Percentiles rank a stretch among this genome's conserved stretches.
phyloP scores from a whole-genome alignment of 35 echinoderm and acorn worm species.

The Eucidaris tribuloides region DNA sequence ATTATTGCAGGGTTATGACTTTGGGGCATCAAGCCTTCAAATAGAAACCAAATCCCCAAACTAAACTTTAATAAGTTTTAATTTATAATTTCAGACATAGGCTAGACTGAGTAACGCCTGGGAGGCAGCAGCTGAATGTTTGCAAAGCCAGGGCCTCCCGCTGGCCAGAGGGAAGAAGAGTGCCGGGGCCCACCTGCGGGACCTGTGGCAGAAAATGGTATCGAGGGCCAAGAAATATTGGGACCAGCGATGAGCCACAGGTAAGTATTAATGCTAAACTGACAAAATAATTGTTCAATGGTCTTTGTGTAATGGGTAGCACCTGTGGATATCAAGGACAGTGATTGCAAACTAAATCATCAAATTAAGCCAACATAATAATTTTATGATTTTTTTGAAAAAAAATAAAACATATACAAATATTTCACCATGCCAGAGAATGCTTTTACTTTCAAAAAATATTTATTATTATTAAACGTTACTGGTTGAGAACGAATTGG shows the following conservation, averaged over 20 bases:
- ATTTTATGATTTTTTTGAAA: too few relatives aligned
- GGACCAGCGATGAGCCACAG: not conserved
- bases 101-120: not conserved
- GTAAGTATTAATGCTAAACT: not conserved
- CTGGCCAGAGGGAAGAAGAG: not conserved
- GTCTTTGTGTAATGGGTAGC: not conserved
- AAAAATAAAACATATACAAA: too few relatives aligned
- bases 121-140: not conserved
- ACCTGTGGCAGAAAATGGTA: slow-evolving; percentile 1
- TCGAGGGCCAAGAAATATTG: not conserved
- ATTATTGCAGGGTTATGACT: too few relatives aligned
- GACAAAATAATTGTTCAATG: not conserved
- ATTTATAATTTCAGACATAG: not conserved
- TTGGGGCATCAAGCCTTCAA: too few relatives aligned
- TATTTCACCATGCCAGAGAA: not conserved
- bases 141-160: not conserved
- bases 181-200: not conserved
- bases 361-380: not conserved
- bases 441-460: not conserved
- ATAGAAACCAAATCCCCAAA: too few relatives aligned
- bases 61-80: too few relatives aligned
- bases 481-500: not conserved
- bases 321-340: not conserved
- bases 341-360: not conserved
- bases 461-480: not conserved